Conservation (phyloP, 1,140 invertebrate genomes). For the Danaus plexippus region DNA sequence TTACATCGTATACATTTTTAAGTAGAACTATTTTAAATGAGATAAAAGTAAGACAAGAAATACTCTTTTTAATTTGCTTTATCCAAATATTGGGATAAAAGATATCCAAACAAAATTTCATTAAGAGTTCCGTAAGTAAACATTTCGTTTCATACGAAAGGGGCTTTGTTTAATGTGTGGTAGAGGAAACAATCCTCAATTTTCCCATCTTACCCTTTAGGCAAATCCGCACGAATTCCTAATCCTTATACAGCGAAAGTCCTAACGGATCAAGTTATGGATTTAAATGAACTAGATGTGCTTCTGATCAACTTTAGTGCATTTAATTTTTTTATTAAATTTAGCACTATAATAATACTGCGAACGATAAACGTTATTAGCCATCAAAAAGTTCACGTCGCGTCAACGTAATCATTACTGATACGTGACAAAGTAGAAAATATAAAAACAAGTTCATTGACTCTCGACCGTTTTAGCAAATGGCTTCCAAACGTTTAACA, state of each 20-base stretch:
- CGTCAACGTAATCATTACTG: conserved; percentile 25
- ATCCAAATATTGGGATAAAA: conserved; percentile 10
- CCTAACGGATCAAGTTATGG: conserved; percentile 36
- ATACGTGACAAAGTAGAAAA: conserved; percentile 26
- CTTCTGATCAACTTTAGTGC: conserved; percentile 8
- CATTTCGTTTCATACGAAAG: conserved; percentile 31
- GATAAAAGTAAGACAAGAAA: background rate
- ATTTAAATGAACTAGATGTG: conserved; percentile 38
- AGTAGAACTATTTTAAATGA: background rate
- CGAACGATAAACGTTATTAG: conserved; percentile 8
- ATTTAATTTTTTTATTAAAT: too few species aligned
- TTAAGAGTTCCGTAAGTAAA: conserved; percentile 27
- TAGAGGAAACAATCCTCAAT: conserved; percentile 58
- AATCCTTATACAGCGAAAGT: conserved; percentile 51
- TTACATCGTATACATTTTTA: too few species aligned
- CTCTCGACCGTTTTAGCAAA: conserved; percentile 16
- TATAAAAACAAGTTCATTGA: conserved; percentile 25
- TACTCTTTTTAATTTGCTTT: background rate
- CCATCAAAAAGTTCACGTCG: too few species aligned
- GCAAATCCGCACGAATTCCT: conserved; percentile 59
- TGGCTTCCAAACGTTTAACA: too few species aligned
- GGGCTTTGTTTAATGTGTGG: conserved; percentile 36
- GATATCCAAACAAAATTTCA: conserved; percentile 23
- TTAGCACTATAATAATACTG: conserved; percentile 19
- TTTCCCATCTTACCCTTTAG: conserved; percentile 52